Evolutionary conservation across 2,113 vertebrate genomes (phyloP), one percentile per base, ranked within the genome.

Genomic region (Cathartes aura): DNA sequence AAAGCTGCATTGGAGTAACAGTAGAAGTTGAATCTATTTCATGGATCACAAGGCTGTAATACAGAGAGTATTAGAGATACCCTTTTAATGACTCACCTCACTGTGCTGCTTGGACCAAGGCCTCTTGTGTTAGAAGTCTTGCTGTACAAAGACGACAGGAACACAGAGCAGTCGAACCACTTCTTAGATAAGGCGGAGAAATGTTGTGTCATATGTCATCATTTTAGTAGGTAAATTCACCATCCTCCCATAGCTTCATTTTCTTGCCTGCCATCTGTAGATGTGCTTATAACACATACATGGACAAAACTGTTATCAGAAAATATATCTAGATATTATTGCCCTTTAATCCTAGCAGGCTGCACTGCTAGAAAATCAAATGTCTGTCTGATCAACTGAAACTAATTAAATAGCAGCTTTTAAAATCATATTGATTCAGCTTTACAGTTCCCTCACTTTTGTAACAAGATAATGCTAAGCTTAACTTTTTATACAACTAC

Each of bases 301-400:
- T 19, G 38, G 60, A 59, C 18, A 81, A 81, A 68, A 47, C 12
- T 62, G 9, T 47, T 91, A 74, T 32, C 26, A 71, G 87, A 82
- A 93, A 63, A 78, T 74, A 52, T 20, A 63, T 47, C 20, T 42
- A 50, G 45, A n/a, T 70, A 90, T 56, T 76, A 47, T 52, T 88
- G 21, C 32, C 21, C 52, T 76, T 94, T 74, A 94, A 82, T 89
- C 42, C 45, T 60, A 87, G n/a, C 63, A 87, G 70, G 17, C 75
- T 74, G 56, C 60, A 47, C 22, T 59, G 23, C 50, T 82, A 15
- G 83, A 66, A 95, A 94, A 86, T 82, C 59, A 84, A 71, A 84
- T 66, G 20, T 58, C 76, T 95, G 34, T 79, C 43, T 87, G 74
- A 94, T 84, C 87, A 93, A 67, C 81, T 74, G 63, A 94, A 89